Evolutionary conservation across 2,797 vertebrate species (phyloP), one percentile per base, ranked within the genome.

Genomic region (Varecia variegata): DNA sequence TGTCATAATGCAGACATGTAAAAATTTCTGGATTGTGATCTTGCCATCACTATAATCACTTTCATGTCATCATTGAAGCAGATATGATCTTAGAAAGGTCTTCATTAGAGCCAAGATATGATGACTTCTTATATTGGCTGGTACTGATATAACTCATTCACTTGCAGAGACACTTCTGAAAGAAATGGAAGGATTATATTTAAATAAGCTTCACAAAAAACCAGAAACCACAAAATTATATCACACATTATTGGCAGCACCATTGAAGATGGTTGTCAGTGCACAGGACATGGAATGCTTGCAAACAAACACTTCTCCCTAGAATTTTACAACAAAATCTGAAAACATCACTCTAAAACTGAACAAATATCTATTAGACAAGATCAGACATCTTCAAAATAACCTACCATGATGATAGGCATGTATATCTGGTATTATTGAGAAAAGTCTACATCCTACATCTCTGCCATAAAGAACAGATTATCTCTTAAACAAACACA

Each of bases 201-300:
- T 60, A 56, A 47, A 62, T 93, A 93, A 92, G 30, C 50, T 92
- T 95, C 81, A 58, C 11, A 71, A 94, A 93, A 32, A 92, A 91
- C 8, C 7, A 71, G 40, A 90, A 94, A n/a, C 23, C 58, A 87
- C 43, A 70, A 91, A 87, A 81, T 86, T 52, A 30, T 52, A 70
- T 18, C 23, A 60, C 30, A 88, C 5, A 79, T 88, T 94, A 62
- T 74, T 86, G 30, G 7, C 23, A 62, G 32, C 35, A 85, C 5
- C 11, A 17, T 93, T 38, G 7, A 93, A 54, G 35, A 58, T 67
- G 21, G 21, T 65, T 86, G 27, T 88, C 13, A 88, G 32, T 60
- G 13, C 11, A 7, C 73, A 68, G 45, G 35, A 3, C 40, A 60
- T 54, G 54, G 32, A 76, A 80, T 84, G 35, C 5, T 35, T 94